Evolutionary conservation across 2,888 invertebrate genomes (phyloP), one percentile per base, ranked within the genome.

Genomic region (Plemyria rubiginata): DNA sequence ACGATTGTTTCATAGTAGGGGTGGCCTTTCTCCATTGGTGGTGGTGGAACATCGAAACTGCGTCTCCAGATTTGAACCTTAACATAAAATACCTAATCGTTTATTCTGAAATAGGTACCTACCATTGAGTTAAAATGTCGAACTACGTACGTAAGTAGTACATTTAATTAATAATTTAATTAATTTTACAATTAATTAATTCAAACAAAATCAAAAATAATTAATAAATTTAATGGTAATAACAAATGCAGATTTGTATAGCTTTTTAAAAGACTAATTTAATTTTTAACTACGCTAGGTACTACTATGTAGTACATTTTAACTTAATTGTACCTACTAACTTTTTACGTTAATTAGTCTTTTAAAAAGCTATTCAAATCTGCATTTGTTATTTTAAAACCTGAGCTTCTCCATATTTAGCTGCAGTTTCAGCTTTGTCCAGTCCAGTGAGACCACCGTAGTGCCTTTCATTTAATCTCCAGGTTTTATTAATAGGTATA

Each of bases 401-500:
- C 93, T 97, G 96, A 53, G 95, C 95, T 80, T 97, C 97, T 11
- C 98, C 97, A 86, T 96, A 97, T 81, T 96, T 96, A 56, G 95
- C 95, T 54, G 97, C 97, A 16, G 97, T 96, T 86, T 97, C 96
- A 0, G 96, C 94, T 84, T 98, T 98, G 79, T 97, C 96, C 65
- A 96, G 93, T 1, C 97, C 97, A 11, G 97, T 98, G 6, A 98
- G 94, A 45, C 96, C 96, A 54, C 98, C 98, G 76, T 97, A 98
- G 79, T 98, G 98, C 63, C 98, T 94, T 84, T 98, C 97, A 77
- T 97, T 97, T 32, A 98, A 88, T 12, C 97, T 94, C 98, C 98
- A 98, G 9, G 96, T 96, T 78, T 95, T 95, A 5, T 93, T 82
- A 7, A 96, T 87, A 0, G 96, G 95, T 67, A 97, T 85, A 70